These are phyloP conservation scores for Euspilapteryx auroguttella DNA, from an alignment of 2,888 invertebrate species.

Conservation along the genomic window DNA sequence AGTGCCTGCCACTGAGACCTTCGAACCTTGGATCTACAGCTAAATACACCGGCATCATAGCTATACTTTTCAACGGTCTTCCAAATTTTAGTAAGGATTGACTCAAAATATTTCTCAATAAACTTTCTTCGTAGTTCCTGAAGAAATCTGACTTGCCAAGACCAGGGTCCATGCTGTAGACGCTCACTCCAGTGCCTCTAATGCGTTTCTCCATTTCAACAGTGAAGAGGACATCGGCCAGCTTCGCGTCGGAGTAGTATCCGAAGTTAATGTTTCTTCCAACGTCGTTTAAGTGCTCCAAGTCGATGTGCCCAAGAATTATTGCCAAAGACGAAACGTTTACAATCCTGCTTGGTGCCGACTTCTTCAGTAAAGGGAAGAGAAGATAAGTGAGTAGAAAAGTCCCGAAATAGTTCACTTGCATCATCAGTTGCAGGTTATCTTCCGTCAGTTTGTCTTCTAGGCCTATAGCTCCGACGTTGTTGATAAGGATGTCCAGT, in stretches of 20 bases:
- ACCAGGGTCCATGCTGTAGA: constrained; percentile 83
- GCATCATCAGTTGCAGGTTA: constrained; percentile 64
- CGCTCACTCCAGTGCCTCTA: constrained; percentile 62
- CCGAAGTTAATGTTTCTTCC: constrained; percentile 61
- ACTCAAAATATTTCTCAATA: constrained; percentile 15
- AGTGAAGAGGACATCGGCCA: constrained; percentile 25
- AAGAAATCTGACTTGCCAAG: constrained; percentile 78
- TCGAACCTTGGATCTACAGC: constrained; percentile 22
- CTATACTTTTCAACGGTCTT: constrained; percentile 19
- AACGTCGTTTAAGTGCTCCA: constrained; percentile 72
- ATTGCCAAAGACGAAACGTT: constrained; percentile 58
- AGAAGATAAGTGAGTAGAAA: constrained; percentile 31
- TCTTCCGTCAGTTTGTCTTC: constrained; percentile 55
- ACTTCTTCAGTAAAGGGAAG: constrained; percentile 23
- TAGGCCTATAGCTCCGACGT: constrained; percentile 49
- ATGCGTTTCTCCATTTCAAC: constrained; percentile 53
- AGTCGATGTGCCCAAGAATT: constrained; percentile 67
- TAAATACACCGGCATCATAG: constrained; percentile 28
- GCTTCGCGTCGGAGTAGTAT: constrained; percentile 52
- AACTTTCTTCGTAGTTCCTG: constrained; percentile 38
- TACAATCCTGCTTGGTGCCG: constrained; percentile 30
- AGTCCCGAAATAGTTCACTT: constrained; percentile 46
- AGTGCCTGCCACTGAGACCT: constrained; percentile 27
- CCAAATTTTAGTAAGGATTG: constrained; percentile 17
- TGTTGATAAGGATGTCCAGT: constrained; percentile 43